A percentile compares a stretch with the other conserved stretches of the same genome.
These are phyloP conservation scores for Rhinichthys klamathensis DNA, from an alignment of 2,113 vertebrate species.

Conservation along the genomic window DNA sequence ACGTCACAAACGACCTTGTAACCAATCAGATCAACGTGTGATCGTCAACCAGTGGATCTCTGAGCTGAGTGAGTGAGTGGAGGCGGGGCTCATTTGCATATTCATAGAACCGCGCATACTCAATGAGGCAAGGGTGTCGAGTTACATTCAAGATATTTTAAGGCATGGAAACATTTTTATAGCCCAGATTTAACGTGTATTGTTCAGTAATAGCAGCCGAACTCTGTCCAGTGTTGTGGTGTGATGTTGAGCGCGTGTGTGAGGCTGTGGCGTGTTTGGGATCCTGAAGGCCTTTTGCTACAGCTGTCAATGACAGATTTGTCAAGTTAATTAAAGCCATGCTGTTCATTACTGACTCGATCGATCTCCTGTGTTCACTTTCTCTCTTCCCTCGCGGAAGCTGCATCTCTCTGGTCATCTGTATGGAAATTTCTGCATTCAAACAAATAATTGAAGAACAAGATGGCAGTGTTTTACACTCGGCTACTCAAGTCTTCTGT, in stretches of 20 bases:
- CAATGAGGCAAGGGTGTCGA: too few relatives aligned
- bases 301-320: conserved; percentile 27
- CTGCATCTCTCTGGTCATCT: not conserved
- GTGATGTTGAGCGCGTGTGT: not conserved
- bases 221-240: not conserved
- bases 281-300: not conserved
- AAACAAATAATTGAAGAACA: not conserved
- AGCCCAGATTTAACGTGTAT: too few relatives aligned
- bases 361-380: not conserved
- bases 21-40: too few relatives aligned
- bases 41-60: too few relatives aligned
- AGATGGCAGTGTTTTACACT: not conserved
- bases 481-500: not conserved
- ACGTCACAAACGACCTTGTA: too few relatives aligned
- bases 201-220: not conserved
- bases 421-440: not conserved
- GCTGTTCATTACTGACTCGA: not conserved
- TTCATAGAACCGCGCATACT: too few relatives aligned
- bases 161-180: too few relatives aligned
- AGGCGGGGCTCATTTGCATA: too few relatives aligned
- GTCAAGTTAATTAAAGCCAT: conserved; percentile 7
- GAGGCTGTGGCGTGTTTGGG: not conserved
- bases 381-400: not conserved
- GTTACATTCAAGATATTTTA: too few relatives aligned
- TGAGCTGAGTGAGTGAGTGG: too few relatives aligned